A percentile compares a stretch with the other conserved stretches of the same genome.
phyloP scores from a whole-genome alignment of 2,888 invertebrate genomes.

The Harpalus rubripes region DNA sequence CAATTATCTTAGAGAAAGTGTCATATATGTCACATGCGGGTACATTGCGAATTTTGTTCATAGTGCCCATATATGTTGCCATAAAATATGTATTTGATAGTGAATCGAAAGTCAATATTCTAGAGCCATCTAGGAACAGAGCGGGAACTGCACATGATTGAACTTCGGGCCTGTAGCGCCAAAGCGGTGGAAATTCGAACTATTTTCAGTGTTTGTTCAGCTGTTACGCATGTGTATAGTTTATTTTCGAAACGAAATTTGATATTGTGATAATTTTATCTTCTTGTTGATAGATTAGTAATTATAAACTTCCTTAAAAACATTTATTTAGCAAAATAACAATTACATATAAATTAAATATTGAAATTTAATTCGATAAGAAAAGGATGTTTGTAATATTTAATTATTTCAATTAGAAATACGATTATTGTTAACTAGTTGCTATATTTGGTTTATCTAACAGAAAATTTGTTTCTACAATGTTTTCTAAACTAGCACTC shows the following conservation, averaged over 20 bases:
- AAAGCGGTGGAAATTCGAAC: background rate
- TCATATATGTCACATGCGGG: constrained; percentile 40
- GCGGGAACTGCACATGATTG: background rate
- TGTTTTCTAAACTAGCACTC: background rate
- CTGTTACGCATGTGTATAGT: constrained; percentile 22
- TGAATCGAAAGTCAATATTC: constrained; percentile 38
- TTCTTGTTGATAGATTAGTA: background rate
- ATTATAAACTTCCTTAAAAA: background rate
- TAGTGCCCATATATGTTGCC: constrained; percentile 49
- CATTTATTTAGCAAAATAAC: constrained; percentile 20
- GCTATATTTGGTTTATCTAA: background rate
- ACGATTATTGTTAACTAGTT: background rate
- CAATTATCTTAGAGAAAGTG: constrained; percentile 61
- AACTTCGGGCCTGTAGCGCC: background rate
- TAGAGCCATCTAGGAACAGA: constrained; percentile 17
- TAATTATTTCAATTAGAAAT: constrained; percentile 1
- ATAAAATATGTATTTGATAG: constrained; percentile 25
- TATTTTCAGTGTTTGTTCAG: constrained; percentile 20
- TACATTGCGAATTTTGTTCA: constrained; percentile 41
- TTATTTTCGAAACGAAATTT: constrained; percentile 22
- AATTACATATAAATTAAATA: constrained; percentile 29
- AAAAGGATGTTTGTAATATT: background rate
- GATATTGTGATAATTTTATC: constrained; percentile 38
- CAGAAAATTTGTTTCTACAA: constrained; percentile 1
- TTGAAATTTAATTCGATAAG: constrained; percentile 5